Percentiles rank a stretch among this genome's conserved stretches.
Evolutionary conservation across 2,888 invertebrate species (phyloP).

Genomic region (Callosobruchus maculatus): DNA sequence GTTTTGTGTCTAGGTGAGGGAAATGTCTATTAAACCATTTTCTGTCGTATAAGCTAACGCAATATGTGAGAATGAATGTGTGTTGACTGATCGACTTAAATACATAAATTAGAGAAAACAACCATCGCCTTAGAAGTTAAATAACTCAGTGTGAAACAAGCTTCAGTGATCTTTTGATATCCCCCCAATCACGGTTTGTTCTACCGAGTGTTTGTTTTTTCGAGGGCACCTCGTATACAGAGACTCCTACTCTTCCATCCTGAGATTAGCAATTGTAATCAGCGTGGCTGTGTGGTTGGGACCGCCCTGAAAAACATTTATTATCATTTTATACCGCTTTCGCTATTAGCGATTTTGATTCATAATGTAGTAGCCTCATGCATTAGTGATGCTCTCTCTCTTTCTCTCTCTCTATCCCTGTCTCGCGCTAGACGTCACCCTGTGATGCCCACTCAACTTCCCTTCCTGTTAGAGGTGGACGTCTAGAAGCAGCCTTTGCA

Average conservation of each 20-base stretch:
- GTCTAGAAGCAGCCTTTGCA: background rate
- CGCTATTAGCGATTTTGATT: slow-evolving; percentile 32
- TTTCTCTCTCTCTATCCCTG: background rate
- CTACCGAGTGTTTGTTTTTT: background rate
- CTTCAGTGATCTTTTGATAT: background rate
- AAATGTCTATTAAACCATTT: too few species aligned
- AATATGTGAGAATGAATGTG: too few species aligned
- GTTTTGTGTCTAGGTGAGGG: too few species aligned
- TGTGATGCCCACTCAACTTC: background rate
- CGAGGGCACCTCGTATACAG: slow-evolving; percentile 30
- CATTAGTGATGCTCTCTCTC: slow-evolving; percentile 18
- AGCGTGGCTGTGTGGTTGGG: slow-evolving; percentile 31
- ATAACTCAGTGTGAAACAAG: background rate
- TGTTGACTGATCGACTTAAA: too few species aligned
- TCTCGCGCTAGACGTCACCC: background rate
- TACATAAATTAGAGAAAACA: too few species aligned
- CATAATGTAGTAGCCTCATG: slow-evolving; percentile 29
- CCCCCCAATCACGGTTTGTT: background rate
- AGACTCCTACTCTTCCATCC: slow-evolving; percentile 26
- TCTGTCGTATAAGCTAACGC: too few species aligned
- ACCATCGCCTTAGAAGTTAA: too few species aligned
- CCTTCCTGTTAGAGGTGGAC: background rate
- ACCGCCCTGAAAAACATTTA: slow-evolving; percentile 38
- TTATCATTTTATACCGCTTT: slow-evolving; percentile 41
- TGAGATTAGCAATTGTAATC: slow-evolving; percentile 45